phyloP scores from a whole-genome alignment of 2,113 vertebrate species.

The Oryzias celebensis region DNA sequence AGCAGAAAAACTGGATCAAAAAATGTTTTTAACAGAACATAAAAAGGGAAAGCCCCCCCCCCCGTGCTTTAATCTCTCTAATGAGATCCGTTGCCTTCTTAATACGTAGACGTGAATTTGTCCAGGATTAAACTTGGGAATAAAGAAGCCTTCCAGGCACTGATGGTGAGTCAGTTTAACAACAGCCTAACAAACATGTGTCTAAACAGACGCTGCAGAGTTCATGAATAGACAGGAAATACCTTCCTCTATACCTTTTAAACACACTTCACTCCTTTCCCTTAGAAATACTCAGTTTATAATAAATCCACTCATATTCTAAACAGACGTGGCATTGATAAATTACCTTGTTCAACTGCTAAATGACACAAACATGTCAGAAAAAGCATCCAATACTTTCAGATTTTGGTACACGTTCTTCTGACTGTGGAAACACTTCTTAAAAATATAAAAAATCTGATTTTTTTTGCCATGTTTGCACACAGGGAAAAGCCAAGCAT shows the following conservation, averaged over 20 bases:
- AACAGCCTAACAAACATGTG: slow-evolving; percentile 66
- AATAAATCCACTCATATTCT: slow-evolving; percentile 30
- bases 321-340: slow-evolving; percentile 42
- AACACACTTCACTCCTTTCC: slow-evolving; percentile 15
- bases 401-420: too few species aligned
- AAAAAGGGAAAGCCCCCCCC: slow-evolving; percentile 40
- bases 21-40: too few species aligned
- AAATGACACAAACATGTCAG: slow-evolving; percentile 1
- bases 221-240: slow-evolving; percentile 32
- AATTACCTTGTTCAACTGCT: slow-evolving; percentile 33
- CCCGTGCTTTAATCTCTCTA: slow-evolving; percentile 31
- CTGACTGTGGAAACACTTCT: too few species aligned
- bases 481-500: neutral
- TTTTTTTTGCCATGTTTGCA: neutral
- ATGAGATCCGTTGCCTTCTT: slow-evolving; percentile 80
- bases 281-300: slow-evolving; percentile 34
- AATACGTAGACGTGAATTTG: slow-evolving; percentile 77
- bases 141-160: slow-evolving; percentile 70
- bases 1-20: too few species aligned
- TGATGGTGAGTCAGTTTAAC: slow-evolving; percentile 69
- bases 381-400: too few species aligned
- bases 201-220: slow-evolving; percentile 59
- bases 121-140: slow-evolving; percentile 71
- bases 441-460: too few species aligned
- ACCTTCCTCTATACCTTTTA: slow-evolving; percentile 1